Evolutionary conservation across 37 sponge, comb jelly and placozoan genomes (phyloP).

Genomic region (Haliclona indistincta): DNA sequence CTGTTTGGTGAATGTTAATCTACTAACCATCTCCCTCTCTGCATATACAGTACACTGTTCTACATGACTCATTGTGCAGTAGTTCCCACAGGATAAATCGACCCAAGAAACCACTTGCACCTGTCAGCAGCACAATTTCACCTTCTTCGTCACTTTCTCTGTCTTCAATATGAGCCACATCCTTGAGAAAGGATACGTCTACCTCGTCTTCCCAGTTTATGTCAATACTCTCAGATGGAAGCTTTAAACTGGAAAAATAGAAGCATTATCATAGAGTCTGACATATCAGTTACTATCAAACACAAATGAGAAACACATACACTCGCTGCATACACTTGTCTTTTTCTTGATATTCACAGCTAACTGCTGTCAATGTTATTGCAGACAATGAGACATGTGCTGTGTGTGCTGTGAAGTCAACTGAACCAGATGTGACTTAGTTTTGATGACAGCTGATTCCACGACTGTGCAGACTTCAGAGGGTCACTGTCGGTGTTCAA

Average conservation of each 20-base stretch:
- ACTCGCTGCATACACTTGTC: too few species aligned
- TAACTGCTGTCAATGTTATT: too few species aligned
- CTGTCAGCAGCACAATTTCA: constrained; percentile 26
- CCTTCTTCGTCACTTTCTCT: constrained; percentile 11
- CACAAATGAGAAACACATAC: too few species aligned
- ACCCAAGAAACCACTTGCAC: constrained; percentile 52
- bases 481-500: too few species aligned
- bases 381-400: too few species aligned
- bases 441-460: too few species aligned
- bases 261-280: background rate
- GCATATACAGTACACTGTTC: constrained; percentile 33
- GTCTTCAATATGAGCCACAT: background rate
- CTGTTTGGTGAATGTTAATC: background rate
- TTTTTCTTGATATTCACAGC: too few species aligned
- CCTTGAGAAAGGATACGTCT: background rate
- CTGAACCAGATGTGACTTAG: too few species aligned
- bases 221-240: background rate
- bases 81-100: constrained; percentile 39
- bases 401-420: too few species aligned
- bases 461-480: too few species aligned
- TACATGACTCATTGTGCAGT: background rate
- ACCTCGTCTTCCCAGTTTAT: background rate
- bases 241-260: background rate
- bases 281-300: too few species aligned
- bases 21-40: constrained; percentile 8